Base-by-base conservation (phyloP, 2,888 invertebrate genomes). In the Ectemnius cavifrons region DNA sequence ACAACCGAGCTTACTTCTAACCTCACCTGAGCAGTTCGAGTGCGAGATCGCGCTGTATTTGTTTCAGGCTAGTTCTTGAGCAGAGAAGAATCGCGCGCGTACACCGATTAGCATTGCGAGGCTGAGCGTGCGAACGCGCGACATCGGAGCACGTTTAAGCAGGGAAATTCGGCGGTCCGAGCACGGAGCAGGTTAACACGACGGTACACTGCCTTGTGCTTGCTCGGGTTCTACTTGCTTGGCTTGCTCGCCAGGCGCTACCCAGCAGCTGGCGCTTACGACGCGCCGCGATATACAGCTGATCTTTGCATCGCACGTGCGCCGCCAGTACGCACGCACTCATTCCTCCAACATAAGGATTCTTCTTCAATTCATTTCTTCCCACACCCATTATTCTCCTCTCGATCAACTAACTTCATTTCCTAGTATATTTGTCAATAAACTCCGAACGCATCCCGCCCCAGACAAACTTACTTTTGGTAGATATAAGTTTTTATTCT, bases 281-380 rank as follows among this genome's bases (percentile, higher is more conserved):
- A 16, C 52, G 23, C 59, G 1, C 27, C 45, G 27, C 61, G 23
- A 37, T 64, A 80, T 37, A 80, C 84, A 85, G 80, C 82, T 84
- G 84, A 84, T 81, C 64, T 63, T 52, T 13, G 52, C 18, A 58
- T 61, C 72, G 79, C 82, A 81, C 82, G 75, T 83, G 81, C 78
- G 74, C 79, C 62, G 77, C 64, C 67, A 63, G 60, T 47, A 60
- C 65, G 23, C 20, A 18, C n/a, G 14, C 56, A 47, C 14, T 18
- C 45, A 46, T 45, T 11, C 5, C 18, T 14, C n/a, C 27, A n/a
- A 28, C 46, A 18, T 4, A 6, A 14, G 8, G n/a, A 52, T 52
- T 14, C 49, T n/a, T 16, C 49, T 1, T 8, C n/a, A 11, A 47
- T 14, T 52, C n/a, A 14, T 52, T 14, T 52, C 52, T 11, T 52